Base-by-base conservation (phyloP, 2,797 vertebrate species). In the Rhinophrynus dorsalis region DNA sequence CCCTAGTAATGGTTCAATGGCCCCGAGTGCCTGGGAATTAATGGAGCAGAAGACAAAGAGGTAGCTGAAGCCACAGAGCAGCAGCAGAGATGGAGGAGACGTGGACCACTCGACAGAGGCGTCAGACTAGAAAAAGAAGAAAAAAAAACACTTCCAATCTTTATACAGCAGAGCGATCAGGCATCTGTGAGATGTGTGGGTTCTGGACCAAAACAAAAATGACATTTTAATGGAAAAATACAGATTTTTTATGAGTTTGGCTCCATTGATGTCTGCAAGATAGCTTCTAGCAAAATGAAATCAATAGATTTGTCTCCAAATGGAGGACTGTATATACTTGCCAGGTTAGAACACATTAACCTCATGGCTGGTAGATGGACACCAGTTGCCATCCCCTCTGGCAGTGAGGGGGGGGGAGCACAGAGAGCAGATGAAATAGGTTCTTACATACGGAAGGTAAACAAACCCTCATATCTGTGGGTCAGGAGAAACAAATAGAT, bases 31-130 rank as follows among this genome's bases (percentile, higher is more conserved):
- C 68, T 57, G 44, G 9, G 52, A 23, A 24, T 64, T 57, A 72
- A 64, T 72, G 55, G 60, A 72, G 60, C 52, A 50, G 60, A 64
- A 72, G 50, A 58, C 30, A 72, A 30, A 57, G 17, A 40, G 24
- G 55, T 15, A 52, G 33, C 21, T 30, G 13, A 24, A 42, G 30
- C 45, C 55, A 30, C n/a, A n/a, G 42, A 33, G 10, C 1, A 18
- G 12, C 50, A 52, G 26, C 51, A 23, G n/a, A n/a, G n/a, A 58
- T 29, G 11, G 52, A 56, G 13, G 51, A 42, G 38, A 38, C n/a
- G 12, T 5, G n/a, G 52, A 55, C 21, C 51, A 50, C 59, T 64
- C 52, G 15, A 38, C 17, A 40, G 50, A 64, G 47, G 59, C 51
- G 30, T 23, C 21, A 57, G 68, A 64, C 59, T 63, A 60, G 68